Evolutionary conservation across 92 coral and sea anemone species (phyloP), one percentile per base, ranked within the genome.

Genomic region (Heliopora coerulea): DNA sequence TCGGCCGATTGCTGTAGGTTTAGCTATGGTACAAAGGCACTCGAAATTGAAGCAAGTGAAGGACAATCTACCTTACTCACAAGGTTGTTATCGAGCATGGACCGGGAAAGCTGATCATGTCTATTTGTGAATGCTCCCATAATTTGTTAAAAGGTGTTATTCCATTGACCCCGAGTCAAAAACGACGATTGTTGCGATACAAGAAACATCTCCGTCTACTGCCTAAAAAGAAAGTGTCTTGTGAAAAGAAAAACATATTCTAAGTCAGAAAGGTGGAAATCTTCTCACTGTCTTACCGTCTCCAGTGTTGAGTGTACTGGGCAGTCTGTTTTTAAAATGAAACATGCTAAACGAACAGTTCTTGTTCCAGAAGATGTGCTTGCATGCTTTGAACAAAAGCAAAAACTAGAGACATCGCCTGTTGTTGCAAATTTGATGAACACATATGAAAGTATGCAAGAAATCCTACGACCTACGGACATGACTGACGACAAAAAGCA

Each of bases 161-260:
- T 14, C 40, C 56, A 9, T 15, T 78, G 9, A 27, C 76, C 0
- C 66, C 76, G 13, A n/a, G n/a, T 65, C 83, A 78, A 73, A 78
- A 65, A 34, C 17, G 8, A 15, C 1, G 65, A 23, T 56, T 78
- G 2, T 59, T 60, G 19, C 56, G 82, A 28, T 78, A 35, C 58
- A 78, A 30, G 63, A 78, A 64, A 62, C 75, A 64, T 18, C 62
- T 78, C 62, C 34, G 62, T 35, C n/a, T 42, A 9, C 56, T 82
- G 19, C 76, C 82, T 17, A 54, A 64, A 46, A 82, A 82, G 65
- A 69, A 72, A 4, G 82, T 82, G 48, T 74, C 86, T 10, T 42
- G 64, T 24, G n/a, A 25, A 62, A 75, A 65, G 61, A 82, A 82
- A 80, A 82, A 82, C 35, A 64, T 27, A 18, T 64, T 65, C 25